These are phyloP conservation scores for Apis florea DNA, from an alignment of 1,140 invertebrate species.

Conservation along the genomic window DNA sequence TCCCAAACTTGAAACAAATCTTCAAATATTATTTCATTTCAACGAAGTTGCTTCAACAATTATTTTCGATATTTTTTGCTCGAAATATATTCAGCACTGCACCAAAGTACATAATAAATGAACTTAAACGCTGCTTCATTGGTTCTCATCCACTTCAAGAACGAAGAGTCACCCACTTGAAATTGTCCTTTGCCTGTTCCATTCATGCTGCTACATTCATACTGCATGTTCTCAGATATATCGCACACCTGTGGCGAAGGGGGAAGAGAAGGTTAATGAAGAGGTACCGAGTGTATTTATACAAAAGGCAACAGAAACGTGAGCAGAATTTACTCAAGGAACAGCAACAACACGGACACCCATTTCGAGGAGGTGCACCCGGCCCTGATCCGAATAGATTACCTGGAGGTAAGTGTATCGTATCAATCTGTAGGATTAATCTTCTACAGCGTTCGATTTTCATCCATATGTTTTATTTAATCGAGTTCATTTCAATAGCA, in stretches of 20 bases:
- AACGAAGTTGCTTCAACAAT: no score
- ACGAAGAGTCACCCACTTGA: neutral
- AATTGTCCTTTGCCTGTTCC: neutral
- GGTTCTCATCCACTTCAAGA: neutral
- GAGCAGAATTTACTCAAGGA: conserved; percentile 82
- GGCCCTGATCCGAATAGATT: conserved; percentile 47
- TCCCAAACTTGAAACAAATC: no score
- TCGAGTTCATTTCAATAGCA: no score
- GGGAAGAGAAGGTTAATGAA: conserved; percentile 91
- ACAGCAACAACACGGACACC: conserved; percentile 64
- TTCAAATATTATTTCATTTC: no score
- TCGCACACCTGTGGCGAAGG: conserved; percentile 93
- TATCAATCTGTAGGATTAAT: neutral
- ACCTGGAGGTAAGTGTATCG: conserved; percentile 49
- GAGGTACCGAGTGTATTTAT: conserved; percentile 87
- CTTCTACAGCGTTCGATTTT: neutral
- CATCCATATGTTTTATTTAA: neutral
- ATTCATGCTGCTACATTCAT: neutral
- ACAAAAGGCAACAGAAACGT: conserved; percentile 83
- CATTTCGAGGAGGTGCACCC: conserved; percentile 61
- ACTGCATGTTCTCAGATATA: conserved; percentile 82
- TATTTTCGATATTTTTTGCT: no score
- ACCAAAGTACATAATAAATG: no score
- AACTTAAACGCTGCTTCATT: neutral
- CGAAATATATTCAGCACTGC: no score